A percentile compares a stretch with the other conserved stretches of the same genome.
These are phyloP conservation scores for Sinocyclocheilus anophthalmus DNA, from an alignment of 2,113 vertebrate genomes.

Conservation along the genomic window DNA sequence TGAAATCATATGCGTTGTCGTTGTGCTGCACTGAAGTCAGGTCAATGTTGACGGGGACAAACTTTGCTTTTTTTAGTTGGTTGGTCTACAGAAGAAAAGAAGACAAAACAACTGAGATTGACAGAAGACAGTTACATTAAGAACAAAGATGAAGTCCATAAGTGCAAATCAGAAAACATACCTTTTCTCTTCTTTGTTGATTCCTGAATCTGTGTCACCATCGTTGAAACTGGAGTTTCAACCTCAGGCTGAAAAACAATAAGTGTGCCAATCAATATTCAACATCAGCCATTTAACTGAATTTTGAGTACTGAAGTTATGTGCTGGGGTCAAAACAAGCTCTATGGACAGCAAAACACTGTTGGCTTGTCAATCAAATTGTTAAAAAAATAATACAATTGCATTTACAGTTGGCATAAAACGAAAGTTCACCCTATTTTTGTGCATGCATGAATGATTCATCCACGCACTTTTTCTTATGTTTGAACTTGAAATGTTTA, in stretches of 20 bases:
- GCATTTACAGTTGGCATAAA: background rate
- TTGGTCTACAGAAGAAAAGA: conserved; percentile 49
- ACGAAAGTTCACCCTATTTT: background rate
- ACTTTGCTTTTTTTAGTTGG: conserved; percentile 45
- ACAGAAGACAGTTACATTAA: background rate
- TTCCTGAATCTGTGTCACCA: background rate
- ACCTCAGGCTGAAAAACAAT: background rate
- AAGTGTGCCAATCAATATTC: background rate
- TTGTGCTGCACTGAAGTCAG: conserved; percentile 59
- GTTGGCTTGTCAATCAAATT: background rate
- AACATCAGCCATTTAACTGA: background rate
- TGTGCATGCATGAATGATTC: background rate
- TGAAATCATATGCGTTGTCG: conserved; percentile 86
- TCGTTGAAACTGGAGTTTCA: background rate
- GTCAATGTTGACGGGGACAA: conserved; percentile 54
- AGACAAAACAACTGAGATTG: background rate
- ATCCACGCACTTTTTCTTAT: background rate
- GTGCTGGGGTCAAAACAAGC: background rate
- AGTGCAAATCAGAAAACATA: background rate
- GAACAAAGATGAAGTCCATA: background rate
- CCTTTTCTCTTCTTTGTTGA: conserved; percentile 8
- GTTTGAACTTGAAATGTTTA: no score
- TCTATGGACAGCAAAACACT: background rate
- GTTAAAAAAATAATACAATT: background rate
- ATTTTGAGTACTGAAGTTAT: background rate